These are phyloP conservation scores for Megalurothrips usitatus DNA, from an alignment of 2,888 invertebrate genomes.

Conservation along the genomic window DNA sequence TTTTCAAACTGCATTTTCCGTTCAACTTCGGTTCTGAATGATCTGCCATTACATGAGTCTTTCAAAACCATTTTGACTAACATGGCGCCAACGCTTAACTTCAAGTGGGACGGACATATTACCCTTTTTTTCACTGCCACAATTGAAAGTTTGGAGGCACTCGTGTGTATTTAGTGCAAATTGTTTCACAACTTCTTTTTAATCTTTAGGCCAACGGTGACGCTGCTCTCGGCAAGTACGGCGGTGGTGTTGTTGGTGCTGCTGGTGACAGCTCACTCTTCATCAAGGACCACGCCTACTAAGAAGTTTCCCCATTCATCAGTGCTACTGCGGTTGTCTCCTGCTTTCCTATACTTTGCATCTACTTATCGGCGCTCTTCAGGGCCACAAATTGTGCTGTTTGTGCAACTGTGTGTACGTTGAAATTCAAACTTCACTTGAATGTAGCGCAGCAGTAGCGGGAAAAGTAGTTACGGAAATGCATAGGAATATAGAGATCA, in stretches of 20 bases:
- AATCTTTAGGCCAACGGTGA: conserved; percentile 80
- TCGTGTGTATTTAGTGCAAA: conserved; percentile 33
- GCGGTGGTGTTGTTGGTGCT: conserved; percentile 76
- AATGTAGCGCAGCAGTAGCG: neutral
- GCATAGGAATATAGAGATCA: neutral
- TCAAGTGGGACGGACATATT: too few species aligned
- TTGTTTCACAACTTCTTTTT: conserved; percentile 34
- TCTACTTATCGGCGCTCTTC: neutral
- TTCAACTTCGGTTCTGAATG: neutral
- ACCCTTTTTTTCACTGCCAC: too few species aligned
- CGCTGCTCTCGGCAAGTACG: conserved; percentile 87
- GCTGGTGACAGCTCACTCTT: conserved; percentile 86
- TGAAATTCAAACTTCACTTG: neutral
- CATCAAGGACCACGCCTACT: conserved; percentile 95
- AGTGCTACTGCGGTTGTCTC: neutral
- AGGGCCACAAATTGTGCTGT: neutral
- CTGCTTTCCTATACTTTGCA: conserved; percentile 21
- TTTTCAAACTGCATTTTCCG: too few species aligned
- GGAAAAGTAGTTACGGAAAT: conserved; percentile 13
- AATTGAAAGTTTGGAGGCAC: too few species aligned
- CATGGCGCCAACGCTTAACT: too few species aligned
- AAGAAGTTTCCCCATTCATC: conserved; percentile 45
- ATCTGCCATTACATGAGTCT: conserved; percentile 27
- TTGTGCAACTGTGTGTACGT: neutral
- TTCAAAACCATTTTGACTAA: too few species aligned